Conservation (phyloP, 1,140 invertebrate genomes). For the Cyclargus thomasi region DNA sequence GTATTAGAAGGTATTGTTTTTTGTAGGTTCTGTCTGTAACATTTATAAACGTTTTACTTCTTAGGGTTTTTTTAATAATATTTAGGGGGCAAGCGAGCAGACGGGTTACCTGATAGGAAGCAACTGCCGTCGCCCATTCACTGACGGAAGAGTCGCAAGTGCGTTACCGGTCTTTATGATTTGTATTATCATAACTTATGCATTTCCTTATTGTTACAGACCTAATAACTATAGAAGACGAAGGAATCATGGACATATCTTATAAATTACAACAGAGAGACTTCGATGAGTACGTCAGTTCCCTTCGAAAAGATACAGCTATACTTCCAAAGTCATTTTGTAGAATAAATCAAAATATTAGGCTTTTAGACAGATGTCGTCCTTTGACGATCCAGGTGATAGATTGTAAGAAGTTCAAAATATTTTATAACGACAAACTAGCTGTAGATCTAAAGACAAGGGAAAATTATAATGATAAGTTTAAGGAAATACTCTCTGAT, state of each 20-base stretch:
- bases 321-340: constrained; percentile 24
- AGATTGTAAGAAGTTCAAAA: constrained; percentile 32
- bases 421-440: neutral
- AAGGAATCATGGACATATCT: neutral
- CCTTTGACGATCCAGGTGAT: constrained; percentile 37
- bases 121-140: no score
- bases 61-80: no score
- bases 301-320: neutral
- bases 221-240: constrained; percentile 2
- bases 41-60: no score
- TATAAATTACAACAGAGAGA: neutral
- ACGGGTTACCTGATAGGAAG: no score
- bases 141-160: no score
- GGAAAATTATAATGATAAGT: neutral
- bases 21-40: no score
- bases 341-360: constrained; percentile 25
- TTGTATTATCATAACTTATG: no score
- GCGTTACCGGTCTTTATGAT: no score
- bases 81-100: no score
- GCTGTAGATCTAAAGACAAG: neutral
- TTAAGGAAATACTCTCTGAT: neutral
- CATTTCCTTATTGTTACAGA: neutral
- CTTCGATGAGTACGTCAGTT: constrained; percentile 3
- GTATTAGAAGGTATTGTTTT: no score
- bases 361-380: constrained; percentile 24